Evolutionary conservation across 2,113 vertebrate genomes (phyloP).

Genomic region (Limnothrissa miodon): DNA sequence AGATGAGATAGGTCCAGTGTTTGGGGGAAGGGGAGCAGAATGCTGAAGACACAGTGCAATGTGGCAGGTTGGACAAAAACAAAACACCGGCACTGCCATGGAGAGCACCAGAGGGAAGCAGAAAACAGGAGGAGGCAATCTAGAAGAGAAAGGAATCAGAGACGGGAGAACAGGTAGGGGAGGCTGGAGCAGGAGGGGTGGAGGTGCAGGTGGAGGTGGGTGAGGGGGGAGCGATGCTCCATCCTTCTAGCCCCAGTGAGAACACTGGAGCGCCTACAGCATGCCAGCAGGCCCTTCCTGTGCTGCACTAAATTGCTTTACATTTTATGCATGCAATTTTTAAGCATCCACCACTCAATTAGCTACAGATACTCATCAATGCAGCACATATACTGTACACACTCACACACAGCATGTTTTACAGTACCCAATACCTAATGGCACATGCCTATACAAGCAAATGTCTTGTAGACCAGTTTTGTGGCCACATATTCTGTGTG

Average conservation of each 20-base stretch:
- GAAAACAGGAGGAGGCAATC: conserved; percentile 25
- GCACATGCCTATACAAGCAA: not conserved
- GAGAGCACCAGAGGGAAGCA: conserved; percentile 52
- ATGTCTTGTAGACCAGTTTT: not conserved
- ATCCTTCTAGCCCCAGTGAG: not conserved
- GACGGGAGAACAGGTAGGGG: conserved; percentile 26
- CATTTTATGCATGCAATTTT: not conserved
- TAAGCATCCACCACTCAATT: not conserved
- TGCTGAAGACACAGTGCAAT: conserved; percentile 54
- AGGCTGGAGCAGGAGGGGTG: conserved; percentile 46
- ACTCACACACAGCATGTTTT: not conserved
- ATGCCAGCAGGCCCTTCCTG: not conserved
- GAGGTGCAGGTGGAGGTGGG: conserved; percentile 39
- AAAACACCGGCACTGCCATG: conserved; percentile 60
- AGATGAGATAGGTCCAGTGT: conserved; percentile 10
- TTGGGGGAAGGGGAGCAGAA: conserved; percentile 55
- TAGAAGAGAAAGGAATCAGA: conserved; percentile 61
- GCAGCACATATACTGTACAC: not conserved
- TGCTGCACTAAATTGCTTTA: not conserved
- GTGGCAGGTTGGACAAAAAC: conserved; percentile 62
- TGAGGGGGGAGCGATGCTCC: conserved; percentile 26
- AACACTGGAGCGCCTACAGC: not conserved
- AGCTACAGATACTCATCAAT: not conserved
- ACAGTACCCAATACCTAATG: not conserved
- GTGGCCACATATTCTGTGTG: not conserved